Base-by-base conservation (phyloP, 2,113 vertebrate species). In the Vulpes ferrilata region DNA sequence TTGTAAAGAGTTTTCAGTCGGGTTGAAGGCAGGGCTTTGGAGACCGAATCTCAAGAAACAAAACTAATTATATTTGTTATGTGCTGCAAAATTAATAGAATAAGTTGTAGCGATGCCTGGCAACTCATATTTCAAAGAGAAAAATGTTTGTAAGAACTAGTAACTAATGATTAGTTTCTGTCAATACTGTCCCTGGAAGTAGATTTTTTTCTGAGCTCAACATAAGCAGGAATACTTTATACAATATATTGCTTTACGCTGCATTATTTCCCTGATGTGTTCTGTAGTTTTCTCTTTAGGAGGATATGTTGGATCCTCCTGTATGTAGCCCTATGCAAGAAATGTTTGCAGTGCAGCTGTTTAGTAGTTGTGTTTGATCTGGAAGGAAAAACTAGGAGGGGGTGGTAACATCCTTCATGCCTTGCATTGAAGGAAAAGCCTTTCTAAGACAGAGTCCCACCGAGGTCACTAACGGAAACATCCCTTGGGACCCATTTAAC, bases 271-370 rank as follows among this genome's bases (percentile, higher is more conserved):
- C 11, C 27, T 97, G 65, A 30, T 92, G 8, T 69, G 35, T 86
- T 98, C 65, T 91, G 20, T 6, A 94, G 51, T 74, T 96, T 97
- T 97, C 86, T 4, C 7, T 96, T 93, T 93, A 94, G 78, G 57
- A 55, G 17, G 20, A 5, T 78, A 2, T 30, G 53, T 4, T 88
- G 5, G 53, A 7, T 94, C n/a, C 62, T 96, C 12, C 35, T 59
- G 3, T 27, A 59, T 27, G 38, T 35, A 87, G 25, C 16, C 30
- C 6, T 30, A 7, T 78, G 27, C 32, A 86, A 67, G 84, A 88
- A 90, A 79, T 97, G 17, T 11, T 78, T 92, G 79, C 71, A 22
- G 23, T 95, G 38, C 1, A 30, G 35, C 73, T 96, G 19, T 83
- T 38, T 15, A 79, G 27, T 57, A 59, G 1, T 76, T 62, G 64